Evolutionary conservation across 2,113 vertebrate species (phyloP).

Genomic region (Megaleporinus macrocephalus): DNA sequence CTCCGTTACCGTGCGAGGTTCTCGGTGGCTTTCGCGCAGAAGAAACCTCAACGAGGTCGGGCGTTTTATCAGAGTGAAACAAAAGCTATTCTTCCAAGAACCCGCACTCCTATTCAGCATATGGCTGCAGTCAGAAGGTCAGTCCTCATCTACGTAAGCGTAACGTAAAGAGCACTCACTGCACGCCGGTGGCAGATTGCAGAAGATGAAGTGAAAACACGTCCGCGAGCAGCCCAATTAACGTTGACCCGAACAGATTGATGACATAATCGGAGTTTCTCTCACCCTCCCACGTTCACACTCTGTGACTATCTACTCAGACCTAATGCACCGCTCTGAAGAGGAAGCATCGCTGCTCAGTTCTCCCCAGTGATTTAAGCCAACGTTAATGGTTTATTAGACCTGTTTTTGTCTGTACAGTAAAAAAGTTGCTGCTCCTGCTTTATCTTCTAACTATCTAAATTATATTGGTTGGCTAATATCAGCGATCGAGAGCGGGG

Average conservation of each 20-base stretch:
- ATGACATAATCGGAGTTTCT: background rate
- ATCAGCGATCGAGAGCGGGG: too few relatives aligned
- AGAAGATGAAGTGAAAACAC: slow-evolving; percentile 19
- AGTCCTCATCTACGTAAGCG: background rate
- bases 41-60: background rate
- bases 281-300: slow-evolving; percentile 29
- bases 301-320: background rate
- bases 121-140: background rate
- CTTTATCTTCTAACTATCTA: too few relatives aligned
- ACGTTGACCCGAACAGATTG: slow-evolving; percentile 5
- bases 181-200: slow-evolving; percentile 6
- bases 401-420: background rate
- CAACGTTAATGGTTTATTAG: background rate
- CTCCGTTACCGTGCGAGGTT: background rate
- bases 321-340: background rate
- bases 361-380: background rate
- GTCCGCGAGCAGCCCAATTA: slow-evolving; percentile 20
- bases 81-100: background rate
- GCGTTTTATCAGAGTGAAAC: background rate
- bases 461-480: too few relatives aligned
- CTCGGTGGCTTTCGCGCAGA: background rate
- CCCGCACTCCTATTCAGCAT: background rate
- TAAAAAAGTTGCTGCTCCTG: background rate
- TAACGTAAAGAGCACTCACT: background rate
- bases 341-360: background rate